Conservation (phyloP, 2,797 vertebrate genomes). For the Hafferia zeledoni region DNA sequence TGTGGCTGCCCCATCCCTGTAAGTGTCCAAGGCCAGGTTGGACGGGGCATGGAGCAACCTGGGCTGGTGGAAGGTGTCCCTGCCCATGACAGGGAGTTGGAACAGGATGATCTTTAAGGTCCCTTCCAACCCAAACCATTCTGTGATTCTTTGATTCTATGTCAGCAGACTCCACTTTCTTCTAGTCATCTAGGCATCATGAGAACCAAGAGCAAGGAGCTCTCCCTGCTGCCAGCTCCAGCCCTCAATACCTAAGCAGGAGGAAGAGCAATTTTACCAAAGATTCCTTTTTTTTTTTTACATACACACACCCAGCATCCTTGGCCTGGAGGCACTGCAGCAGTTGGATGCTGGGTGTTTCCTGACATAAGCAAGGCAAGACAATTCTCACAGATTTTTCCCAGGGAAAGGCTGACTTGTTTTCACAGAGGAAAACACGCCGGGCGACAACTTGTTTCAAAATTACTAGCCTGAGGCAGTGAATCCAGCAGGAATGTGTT, state of each 20-base stretch:
- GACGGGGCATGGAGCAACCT: rapidly evolving
- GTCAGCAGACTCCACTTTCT: not conserved
- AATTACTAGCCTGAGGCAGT: rapidly evolving
- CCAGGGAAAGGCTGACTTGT: rapidly evolving
- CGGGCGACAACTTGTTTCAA: rapidly evolving
- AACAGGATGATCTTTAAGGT: rapidly evolving
- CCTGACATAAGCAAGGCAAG: not conserved
- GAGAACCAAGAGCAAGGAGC: not conserved
- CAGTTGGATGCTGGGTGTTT: not conserved
- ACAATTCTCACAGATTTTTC: not conserved
- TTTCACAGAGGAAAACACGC: not conserved
- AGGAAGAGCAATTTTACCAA: not conserved
- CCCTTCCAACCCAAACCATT: not conserved
- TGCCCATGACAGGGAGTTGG: not conserved
- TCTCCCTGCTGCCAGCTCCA: not conserved
- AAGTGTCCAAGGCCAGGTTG: rapidly evolving
- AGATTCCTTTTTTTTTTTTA: not conserved
- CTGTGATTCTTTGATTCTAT: not conserved
- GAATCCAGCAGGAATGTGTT: not conserved
- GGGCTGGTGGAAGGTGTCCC: rapidly evolving
- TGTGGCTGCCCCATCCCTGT: not conserved
- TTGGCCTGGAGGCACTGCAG: rapidly evolving
- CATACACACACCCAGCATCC: not conserved
- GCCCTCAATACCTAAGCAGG: rapidly evolving
- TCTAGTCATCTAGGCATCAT: not conserved